Evolutionary conservation across 2,888 invertebrate genomes (phyloP).

Genomic region (Cantharis flavilabris): DNA sequence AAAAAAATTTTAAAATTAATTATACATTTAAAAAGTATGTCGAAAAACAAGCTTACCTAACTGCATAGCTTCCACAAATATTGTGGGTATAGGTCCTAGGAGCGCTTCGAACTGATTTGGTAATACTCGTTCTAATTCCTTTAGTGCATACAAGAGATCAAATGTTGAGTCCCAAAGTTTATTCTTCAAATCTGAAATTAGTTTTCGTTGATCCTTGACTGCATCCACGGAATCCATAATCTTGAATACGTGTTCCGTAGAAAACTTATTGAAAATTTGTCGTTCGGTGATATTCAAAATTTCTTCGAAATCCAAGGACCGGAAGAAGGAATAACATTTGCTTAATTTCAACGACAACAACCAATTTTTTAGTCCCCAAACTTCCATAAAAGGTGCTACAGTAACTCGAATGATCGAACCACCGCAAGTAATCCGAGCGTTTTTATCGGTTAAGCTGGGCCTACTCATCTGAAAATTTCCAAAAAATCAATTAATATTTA

Average conservation of each 20-base stretch:
- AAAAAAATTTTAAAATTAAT: neutral
- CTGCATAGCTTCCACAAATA: neutral
- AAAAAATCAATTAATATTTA: neutral
- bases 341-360: neutral
- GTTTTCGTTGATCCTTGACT: neutral
- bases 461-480: neutral
- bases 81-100: neutral
- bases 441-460: neutral
- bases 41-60: neutral
- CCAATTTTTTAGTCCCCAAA: neutral
- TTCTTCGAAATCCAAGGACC: neutral
- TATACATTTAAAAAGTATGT: neutral
- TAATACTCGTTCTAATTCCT: neutral
- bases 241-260: neutral
- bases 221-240: neutral
- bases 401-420: neutral
- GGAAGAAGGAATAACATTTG: neutral
- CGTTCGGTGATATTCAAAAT: neutral
- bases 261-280: neutral
- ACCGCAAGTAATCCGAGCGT: neutral
- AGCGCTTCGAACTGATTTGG: neutral
- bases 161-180: neutral
- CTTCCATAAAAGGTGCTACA: neutral
- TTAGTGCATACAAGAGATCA: fast-evolving
- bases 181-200: neutral